Conservation (phyloP, 2,797 vertebrate species). For the Fistularia tabacaria region DNA sequence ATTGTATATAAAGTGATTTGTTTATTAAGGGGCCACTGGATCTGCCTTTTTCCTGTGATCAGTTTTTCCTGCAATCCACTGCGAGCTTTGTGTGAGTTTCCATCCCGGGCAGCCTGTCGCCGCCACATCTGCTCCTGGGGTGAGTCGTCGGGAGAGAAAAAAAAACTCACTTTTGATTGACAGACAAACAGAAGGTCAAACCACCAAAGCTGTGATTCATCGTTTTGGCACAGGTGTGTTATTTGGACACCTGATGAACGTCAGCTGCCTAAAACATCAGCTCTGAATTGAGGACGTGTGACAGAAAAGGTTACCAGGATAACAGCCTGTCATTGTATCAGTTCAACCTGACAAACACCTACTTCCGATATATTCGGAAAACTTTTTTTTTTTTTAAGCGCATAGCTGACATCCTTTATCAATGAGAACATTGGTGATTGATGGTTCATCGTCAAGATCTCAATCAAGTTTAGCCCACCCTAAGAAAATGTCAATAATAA, state of each 20-base stretch:
- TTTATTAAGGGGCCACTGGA: too few relatives aligned
- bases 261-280: slow-evolving; percentile 31
- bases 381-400: too few relatives aligned
- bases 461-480: too few relatives aligned
- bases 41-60: background rate
- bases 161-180: slow-evolving; percentile 45
- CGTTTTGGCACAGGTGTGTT: slow-evolving; percentile 50
- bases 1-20: too few relatives aligned
- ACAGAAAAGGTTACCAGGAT: background rate
- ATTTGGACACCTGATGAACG: slow-evolving; percentile 27
- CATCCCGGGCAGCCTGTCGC: slow-evolving; percentile 7
- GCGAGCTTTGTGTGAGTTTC: background rate
- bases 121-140: slow-evolving; percentile 49
- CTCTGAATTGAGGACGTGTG: background rate
- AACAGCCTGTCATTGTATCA: too few relatives aligned
- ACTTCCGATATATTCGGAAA: too few relatives aligned
- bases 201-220: slow-evolving; percentile 23
- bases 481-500: too few relatives aligned
- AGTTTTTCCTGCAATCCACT: background rate
- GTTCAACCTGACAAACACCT: too few relatives aligned
- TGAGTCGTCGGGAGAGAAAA: slow-evolving; percentile 18
- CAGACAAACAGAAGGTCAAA: slow-evolving; percentile 32
- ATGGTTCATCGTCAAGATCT: too few relatives aligned
- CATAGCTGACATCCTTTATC: too few relatives aligned
- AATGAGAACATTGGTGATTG: too few relatives aligned